These are phyloP conservation scores for Pavo muticus DNA, from an alignment of 2,113 vertebrate genomes.

Conservation along the genomic window DNA sequence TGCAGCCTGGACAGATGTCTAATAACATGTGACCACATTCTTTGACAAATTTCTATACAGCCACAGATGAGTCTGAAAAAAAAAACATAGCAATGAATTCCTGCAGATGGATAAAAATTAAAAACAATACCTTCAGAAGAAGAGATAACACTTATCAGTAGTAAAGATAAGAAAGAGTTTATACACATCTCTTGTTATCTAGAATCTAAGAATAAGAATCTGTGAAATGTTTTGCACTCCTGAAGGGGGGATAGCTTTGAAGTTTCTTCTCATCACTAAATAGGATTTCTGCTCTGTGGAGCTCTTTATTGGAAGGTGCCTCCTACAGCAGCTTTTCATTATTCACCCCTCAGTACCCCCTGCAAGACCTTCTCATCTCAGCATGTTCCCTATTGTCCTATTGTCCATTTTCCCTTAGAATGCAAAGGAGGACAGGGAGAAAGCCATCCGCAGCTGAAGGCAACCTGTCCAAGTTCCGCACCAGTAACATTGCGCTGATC, in stretches of 20 bases:
- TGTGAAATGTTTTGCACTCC: not conserved
- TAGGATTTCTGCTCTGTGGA: conserved; percentile 45
- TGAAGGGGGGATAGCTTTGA: not conserved
- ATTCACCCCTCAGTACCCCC: not conserved
- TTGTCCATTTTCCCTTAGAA: conserved; percentile 18
- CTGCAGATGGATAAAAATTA: not conserved
- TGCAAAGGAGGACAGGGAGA: not conserved
- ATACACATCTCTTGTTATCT: too few relatives aligned
- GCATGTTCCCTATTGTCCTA: conserved; percentile 28
- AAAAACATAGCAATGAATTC: not conserved
- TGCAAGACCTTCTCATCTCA: conserved; percentile 4
- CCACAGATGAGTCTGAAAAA: not conserved
- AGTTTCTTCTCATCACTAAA: not conserved
- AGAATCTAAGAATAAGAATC: not conserved
- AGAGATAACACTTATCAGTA: too few relatives aligned
- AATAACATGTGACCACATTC: not conserved
- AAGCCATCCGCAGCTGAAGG: not conserved
- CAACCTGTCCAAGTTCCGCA: not conserved
- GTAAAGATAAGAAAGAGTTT: too few relatives aligned
- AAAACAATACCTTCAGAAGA: not conserved
- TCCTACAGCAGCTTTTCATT: conserved; percentile 47
- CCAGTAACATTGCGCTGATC: not conserved
- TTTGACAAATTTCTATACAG: not conserved
- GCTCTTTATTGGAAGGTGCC: conserved; percentile 36
- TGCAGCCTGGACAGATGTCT: not conserved